phyloP scores from a whole-genome alignment of 2,797 vertebrate species.

The Pterois miles region DNA sequence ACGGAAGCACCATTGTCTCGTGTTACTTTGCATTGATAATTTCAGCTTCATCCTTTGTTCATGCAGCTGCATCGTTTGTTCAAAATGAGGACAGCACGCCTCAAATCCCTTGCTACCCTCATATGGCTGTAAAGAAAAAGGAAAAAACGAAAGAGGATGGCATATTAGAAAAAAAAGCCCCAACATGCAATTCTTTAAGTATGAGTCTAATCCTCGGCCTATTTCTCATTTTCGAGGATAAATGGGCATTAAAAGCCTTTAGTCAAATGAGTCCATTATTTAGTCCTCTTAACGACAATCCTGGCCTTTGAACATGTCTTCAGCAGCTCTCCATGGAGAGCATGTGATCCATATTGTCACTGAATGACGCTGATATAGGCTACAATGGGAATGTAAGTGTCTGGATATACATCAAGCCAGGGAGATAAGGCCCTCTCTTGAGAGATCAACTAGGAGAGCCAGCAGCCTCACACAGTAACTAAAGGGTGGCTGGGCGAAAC shows the following conservation, averaged over 20 bases:
- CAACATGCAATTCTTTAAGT: constrained; percentile 56
- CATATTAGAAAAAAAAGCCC: constrained; percentile 53
- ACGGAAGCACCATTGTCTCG: constrained; percentile 64
- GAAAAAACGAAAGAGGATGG: constrained; percentile 21
- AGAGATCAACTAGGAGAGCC: constrained; percentile 63
- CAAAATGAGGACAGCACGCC: constrained; percentile 68
- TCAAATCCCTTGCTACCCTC: constrained; percentile 62
- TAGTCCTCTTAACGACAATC: constrained; percentile 58
- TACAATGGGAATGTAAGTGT: constrained; percentile 53
- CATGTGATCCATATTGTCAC: constrained; percentile 54
- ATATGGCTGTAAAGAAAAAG: constrained; percentile 13
- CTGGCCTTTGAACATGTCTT: constrained; percentile 64
- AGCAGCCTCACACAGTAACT: constrained; percentile 47
- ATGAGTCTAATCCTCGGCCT: constrained; percentile 62
- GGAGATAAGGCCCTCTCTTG: constrained; percentile 52
- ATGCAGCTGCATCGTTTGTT: constrained; percentile 63
- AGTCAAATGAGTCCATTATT: constrained; percentile 72
- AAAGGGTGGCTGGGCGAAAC: constrained; percentile 43
- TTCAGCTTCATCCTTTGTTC: constrained; percentile 71
- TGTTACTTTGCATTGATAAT: constrained; percentile 73
- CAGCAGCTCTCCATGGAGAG: constrained; percentile 27
- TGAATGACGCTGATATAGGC: constrained; percentile 37
- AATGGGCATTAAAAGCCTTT: constrained; percentile 75
- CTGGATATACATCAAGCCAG: constrained; percentile 54
- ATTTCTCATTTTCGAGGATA: constrained; percentile 67